Evolutionary conservation across 1,140 invertebrate genomes (phyloP).

Genomic region (Notospermus geniculatus): DNA sequence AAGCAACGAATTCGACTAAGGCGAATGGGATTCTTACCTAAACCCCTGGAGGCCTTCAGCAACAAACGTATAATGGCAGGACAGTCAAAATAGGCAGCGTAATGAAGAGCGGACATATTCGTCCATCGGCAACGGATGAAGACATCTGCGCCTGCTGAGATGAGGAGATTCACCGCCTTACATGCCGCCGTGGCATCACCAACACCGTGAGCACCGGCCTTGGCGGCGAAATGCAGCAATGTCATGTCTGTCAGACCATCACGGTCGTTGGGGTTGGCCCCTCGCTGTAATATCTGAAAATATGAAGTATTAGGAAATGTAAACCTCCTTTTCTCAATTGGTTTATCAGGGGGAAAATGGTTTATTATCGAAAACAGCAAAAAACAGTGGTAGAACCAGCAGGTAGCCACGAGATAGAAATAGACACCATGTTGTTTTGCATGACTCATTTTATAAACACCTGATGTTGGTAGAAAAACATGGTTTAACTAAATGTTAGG

Average conservation of each 20-base stretch:
- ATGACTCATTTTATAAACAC: too few relatives aligned
- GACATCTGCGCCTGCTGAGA: slow-evolving; percentile 58
- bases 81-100: slow-evolving; percentile 62
- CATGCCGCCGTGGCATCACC: slow-evolving; percentile 55
- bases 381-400: neutral
- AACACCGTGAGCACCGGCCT: slow-evolving; percentile 60
- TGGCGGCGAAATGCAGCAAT: slow-evolving; percentile 61
- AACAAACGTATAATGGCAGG: slow-evolving; percentile 58
- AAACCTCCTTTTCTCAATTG: neutral
- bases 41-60: slow-evolving; percentile 50
- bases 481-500: too few relatives aligned
- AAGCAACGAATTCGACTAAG: neutral
- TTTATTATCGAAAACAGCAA: neutral
- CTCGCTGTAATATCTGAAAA: slow-evolving; percentile 56
- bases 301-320: slow-evolving; percentile 54
- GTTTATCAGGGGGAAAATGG: neutral
- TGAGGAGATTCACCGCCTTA: slow-evolving; percentile 43
- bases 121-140: slow-evolving; percentile 62
- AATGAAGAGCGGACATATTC: slow-evolving; percentile 62
- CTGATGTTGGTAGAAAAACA: too few relatives aligned
- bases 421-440: too few relatives aligned
- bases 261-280: slow-evolving; percentile 59
- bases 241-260: slow-evolving; percentile 65
- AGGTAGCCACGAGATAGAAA: too few relatives aligned
- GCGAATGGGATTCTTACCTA: slow-evolving; percentile 45